Conservation (phyloP, 1,140 invertebrate genomes). For the Scaptomyza pallida region DNA sequence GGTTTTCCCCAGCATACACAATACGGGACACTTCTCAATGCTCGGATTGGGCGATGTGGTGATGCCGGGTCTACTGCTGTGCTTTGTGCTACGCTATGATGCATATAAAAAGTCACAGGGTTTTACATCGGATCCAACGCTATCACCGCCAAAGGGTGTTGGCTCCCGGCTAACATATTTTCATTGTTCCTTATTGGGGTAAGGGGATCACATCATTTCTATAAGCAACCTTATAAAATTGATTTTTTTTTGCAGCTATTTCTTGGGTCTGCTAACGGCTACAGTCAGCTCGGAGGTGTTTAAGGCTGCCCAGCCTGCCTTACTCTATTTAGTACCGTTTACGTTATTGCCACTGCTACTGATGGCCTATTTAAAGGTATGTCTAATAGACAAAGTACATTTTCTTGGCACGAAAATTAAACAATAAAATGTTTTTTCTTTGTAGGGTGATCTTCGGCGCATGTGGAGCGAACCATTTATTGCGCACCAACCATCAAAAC, state of each 20-base stretch:
- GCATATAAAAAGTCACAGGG: conserved; percentile 95
- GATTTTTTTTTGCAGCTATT: conserved; percentile 87
- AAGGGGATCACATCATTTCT: conserved; percentile 18
- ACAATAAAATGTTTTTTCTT: not conserved
- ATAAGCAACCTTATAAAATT: too few relatives aligned
- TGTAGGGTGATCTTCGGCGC: conserved; percentile 95
- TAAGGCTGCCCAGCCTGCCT: conserved; percentile 98
- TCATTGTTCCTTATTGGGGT: conserved; percentile 98
- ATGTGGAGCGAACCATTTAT: conserved; percentile 99
- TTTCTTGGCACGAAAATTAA: too few relatives aligned
- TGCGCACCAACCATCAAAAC: conserved; percentile 87
- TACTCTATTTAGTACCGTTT: conserved; percentile 98
- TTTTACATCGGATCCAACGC: conserved; percentile 79
- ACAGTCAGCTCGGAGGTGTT: conserved; percentile 98
- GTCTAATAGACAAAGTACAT: not conserved
- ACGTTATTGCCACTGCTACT: conserved; percentile 97
- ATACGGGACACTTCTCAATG: conserved; percentile 98
- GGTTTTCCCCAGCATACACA: conserved; percentile 98
- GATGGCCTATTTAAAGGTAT: conserved; percentile 98
- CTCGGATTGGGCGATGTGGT: conserved; percentile 98
- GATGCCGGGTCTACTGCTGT: conserved; percentile 98
- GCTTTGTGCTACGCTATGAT: conserved; percentile 98
- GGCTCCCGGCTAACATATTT: conserved; percentile 91
- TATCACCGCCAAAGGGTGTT: conserved; percentile 81
- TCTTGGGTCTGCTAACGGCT: conserved; percentile 97